Evolutionary conservation across 2,888 invertebrate genomes (phyloP).

Genomic region (Crioceris asparagi): DNA sequence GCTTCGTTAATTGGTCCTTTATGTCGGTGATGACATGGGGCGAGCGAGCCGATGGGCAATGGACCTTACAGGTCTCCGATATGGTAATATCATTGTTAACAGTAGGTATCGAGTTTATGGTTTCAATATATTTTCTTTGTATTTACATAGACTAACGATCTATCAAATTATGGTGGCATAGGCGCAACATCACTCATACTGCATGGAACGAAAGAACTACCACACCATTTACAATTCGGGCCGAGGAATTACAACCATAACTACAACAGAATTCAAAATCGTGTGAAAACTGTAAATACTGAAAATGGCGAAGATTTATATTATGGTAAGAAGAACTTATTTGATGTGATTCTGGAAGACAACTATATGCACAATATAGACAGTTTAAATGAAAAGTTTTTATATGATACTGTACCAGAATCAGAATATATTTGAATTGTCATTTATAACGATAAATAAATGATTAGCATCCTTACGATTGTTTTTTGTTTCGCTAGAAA

Average conservation of each 20-base stretch:
- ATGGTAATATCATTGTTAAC: conserved; percentile 38
- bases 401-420: too few relatives aligned
- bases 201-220: conserved; percentile 60
- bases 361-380: too few relatives aligned
- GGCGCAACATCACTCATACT: conserved; percentile 49
- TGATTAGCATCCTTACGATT: too few relatives aligned
- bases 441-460: too few relatives aligned
- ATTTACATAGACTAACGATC: conserved; percentile 33
- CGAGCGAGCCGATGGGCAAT: conserved; percentile 62
- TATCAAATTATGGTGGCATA: conserved; percentile 47
- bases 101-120: neutral
- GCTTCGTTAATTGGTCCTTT: conserved; percentile 75
- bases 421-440: too few relatives aligned
- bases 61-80: conserved; percentile 47
- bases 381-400: too few relatives aligned
- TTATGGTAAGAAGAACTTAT: too few relatives aligned
- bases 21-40: conserved; percentile 90
- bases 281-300: conserved; percentile 9
- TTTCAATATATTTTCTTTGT: neutral
- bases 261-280: conserved; percentile 38
- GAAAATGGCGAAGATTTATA: too few relatives aligned
- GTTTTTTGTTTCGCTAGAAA: too few relatives aligned
- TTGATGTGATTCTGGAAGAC: too few relatives aligned
- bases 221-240: conserved; percentile 50
- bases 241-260: conserved; percentile 44